Conservation (phyloP, 1,140 invertebrate species). For the Drosophila bifasciata region DNA sequence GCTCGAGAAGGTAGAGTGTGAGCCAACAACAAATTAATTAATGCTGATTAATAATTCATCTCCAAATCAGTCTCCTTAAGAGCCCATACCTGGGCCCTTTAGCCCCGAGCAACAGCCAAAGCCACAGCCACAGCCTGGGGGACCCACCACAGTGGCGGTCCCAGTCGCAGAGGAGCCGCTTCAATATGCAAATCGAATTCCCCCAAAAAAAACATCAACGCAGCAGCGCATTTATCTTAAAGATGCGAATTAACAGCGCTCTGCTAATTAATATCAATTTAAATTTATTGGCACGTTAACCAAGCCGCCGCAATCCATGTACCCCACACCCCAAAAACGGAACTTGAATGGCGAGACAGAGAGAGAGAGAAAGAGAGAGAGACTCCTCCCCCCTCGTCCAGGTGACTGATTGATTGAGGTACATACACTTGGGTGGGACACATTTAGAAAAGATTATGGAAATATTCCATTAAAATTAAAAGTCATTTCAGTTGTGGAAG, state of each 20-base stretch:
- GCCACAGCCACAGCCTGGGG: background rate
- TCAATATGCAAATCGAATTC: conserved; percentile 57
- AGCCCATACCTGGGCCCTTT: conserved; percentile 1
- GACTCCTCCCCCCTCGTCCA: background rate
- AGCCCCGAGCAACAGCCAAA: background rate
- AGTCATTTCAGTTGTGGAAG: too few species aligned
- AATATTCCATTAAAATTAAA: background rate
- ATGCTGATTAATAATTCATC: conserved; percentile 60
- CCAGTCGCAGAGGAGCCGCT: background rate
- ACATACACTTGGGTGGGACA: conserved; percentile 9
- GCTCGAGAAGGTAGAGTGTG: conserved; percentile 27
- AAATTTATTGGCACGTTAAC: conserved; percentile 53
- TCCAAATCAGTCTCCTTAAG: background rate
- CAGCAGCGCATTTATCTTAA: conserved; percentile 50
- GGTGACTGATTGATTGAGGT: conserved; percentile 24
- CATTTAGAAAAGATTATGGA: background rate
- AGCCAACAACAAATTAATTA: conserved; percentile 56
- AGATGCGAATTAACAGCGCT: conserved; percentile 37
- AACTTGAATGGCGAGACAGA: conserved; percentile 26
- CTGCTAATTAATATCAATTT: conserved; percentile 67
- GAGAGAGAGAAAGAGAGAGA: too few species aligned
- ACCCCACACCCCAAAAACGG: conserved; percentile 17
- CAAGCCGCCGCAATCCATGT: conserved; percentile 43
- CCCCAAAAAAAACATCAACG: conserved; percentile 36
- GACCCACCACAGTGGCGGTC: background rate